Percentiles rank a stretch among this genome's conserved stretches.
Evolutionary conservation across 2,888 invertebrate genomes (phyloP).

Genomic region (Xanthia togata): DNA sequence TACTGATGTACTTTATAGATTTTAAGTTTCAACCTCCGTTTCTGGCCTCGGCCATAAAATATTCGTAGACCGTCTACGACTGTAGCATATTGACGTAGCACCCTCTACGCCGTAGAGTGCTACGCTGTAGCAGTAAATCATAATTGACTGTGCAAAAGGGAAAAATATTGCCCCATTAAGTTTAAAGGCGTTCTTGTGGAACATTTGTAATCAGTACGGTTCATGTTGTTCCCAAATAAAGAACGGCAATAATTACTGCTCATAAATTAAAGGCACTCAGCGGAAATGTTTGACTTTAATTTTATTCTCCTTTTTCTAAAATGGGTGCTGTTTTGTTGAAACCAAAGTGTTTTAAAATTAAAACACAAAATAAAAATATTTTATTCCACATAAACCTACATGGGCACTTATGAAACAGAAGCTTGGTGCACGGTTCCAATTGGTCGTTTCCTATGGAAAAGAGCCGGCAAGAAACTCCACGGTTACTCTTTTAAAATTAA

Average conservation of each 20-base stretch:
- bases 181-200: constrained; percentile 70
- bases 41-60: constrained; percentile 18
- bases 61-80: constrained; percentile 55
- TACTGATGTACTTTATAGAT: constrained; percentile 7
- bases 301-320: constrained; percentile 60
- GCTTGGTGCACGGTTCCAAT: too few species aligned
- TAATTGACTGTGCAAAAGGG: constrained; percentile 54
- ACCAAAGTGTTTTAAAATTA: background rate
- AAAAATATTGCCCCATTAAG: constrained; percentile 71
- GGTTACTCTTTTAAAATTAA: too few species aligned
- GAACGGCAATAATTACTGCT: constrained; percentile 74
- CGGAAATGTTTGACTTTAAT: constrained; percentile 73
- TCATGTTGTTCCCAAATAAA: constrained; percentile 69
- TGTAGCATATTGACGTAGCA: constrained; percentile 48
- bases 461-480: too few species aligned
- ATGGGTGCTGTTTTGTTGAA: constrained; percentile 32
- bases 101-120: constrained; percentile 39
- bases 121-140: constrained; percentile 59
- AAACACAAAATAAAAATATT: too few species aligned
- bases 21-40: constrained; percentile 12
- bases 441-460: too few species aligned
- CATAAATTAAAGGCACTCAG: constrained; percentile 72
- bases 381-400: too few species aligned
- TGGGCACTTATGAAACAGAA: too few species aligned
- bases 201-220: constrained; percentile 61